phyloP scores from a whole-genome alignment of 2,888 invertebrate genomes.

The Miltochrista miniata region DNA sequence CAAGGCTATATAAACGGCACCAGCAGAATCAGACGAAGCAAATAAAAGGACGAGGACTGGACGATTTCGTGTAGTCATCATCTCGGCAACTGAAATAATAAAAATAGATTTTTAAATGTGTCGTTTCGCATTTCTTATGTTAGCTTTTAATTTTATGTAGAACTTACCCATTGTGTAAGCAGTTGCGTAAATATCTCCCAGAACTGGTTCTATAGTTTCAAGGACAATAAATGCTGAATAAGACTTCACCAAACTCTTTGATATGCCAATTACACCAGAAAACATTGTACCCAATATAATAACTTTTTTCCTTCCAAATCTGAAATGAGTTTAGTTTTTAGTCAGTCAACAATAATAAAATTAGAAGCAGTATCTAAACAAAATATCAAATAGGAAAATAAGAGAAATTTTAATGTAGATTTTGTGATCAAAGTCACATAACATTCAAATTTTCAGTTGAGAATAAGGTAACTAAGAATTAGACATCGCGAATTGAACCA shows the following conservation, averaged over 20 bases:
- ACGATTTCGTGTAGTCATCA: conserved; percentile 45
- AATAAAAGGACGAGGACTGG: conserved; percentile 28
- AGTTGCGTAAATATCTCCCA: conserved; percentile 50
- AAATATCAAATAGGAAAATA: too few relatives aligned
- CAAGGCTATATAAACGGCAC: conserved; percentile 15
- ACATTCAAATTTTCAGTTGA: too few relatives aligned
- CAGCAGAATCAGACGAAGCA: conserved; percentile 10
- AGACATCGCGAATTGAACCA: too few relatives aligned
- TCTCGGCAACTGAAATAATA: conserved; percentile 56
- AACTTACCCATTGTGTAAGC: conserved; percentile 42
- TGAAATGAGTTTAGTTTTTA: conserved; percentile 6
- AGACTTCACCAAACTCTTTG: conserved; percentile 19
- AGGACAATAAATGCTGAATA: conserved; percentile 27
- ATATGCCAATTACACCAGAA: conserved; percentile 18
- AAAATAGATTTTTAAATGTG: conserved; percentile 19
- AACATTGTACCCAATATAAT: conserved; percentile 16
- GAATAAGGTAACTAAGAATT: too few relatives aligned
- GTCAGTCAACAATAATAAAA: too few relatives aligned
- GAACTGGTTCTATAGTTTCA: conserved; percentile 41
- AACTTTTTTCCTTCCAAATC: conserved; percentile 26
- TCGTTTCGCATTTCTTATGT: neutral
- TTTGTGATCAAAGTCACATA: too few relatives aligned
- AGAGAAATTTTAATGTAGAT: too few relatives aligned
- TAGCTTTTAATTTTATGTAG: neutral
- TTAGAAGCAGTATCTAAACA: too few relatives aligned